phyloP scores from a whole-genome alignment of 30 jellyfish, hydroid and myxozoan species.

The Morbakka virulenta region DNA sequence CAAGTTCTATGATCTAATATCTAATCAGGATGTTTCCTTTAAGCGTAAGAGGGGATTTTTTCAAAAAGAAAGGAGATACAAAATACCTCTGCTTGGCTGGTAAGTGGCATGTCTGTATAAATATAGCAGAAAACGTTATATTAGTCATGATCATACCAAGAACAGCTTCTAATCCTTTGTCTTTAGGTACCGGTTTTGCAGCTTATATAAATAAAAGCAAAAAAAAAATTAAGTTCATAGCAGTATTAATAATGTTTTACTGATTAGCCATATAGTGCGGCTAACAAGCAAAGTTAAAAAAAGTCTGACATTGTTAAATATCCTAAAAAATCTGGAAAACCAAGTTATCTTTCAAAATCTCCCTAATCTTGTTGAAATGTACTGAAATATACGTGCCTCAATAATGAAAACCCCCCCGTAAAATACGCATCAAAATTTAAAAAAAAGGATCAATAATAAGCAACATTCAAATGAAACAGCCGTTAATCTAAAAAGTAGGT shows the following conservation, averaged over 20 bases:
- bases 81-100: not conserved
- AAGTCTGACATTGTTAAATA: not conserved
- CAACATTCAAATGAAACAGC: too few relatives aligned
- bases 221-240: not conserved
- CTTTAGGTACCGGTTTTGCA: slow-evolving; percentile 71
- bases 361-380: too few relatives aligned
- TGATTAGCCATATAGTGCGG: not conserved
- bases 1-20: not conserved
- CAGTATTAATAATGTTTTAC: not conserved
- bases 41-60: not conserved
- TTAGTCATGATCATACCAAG: slow-evolving; percentile 56
- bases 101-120: not conserved
- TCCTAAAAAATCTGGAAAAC: not conserved
- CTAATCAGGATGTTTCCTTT: not conserved
- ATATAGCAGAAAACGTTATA: not conserved
- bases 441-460: too few relatives aligned
- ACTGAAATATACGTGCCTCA: too few relatives aligned
- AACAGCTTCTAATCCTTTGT: slow-evolving; percentile 78
- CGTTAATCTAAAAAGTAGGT: too few relatives aligned
- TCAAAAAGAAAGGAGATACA: not conserved
- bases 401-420: too few relatives aligned
- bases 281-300: not conserved
- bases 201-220: slow-evolving; percentile 5
- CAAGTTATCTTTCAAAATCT: too few relatives aligned
- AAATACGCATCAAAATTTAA: too few relatives aligned